Conservation (phyloP, 2,888 invertebrate species). For the Drosophila sordidula region DNA sequence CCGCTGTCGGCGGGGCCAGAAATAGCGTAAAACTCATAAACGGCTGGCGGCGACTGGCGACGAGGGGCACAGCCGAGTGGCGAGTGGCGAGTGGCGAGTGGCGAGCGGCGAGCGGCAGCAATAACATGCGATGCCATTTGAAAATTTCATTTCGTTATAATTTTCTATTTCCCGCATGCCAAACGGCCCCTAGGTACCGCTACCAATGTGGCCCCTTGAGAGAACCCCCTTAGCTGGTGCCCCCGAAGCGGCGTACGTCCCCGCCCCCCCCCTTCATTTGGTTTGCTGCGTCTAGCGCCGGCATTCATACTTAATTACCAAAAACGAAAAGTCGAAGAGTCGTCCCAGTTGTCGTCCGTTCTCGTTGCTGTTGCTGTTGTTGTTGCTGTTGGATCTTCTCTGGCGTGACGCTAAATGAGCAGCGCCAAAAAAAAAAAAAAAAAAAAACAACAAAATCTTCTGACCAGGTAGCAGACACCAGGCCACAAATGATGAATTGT, state of each 20-base stretch:
- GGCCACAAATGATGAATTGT: constrained; percentile 70
- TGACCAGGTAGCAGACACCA: constrained; percentile 73
- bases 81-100: constrained; percentile 36
- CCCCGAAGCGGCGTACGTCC: constrained; percentile 16
- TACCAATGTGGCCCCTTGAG: constrained; percentile 51
- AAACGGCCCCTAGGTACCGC: constrained; percentile 76
- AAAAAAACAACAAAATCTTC: constrained; percentile 27
- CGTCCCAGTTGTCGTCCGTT: constrained; percentile 33
- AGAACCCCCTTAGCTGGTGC: constrained; percentile 14
- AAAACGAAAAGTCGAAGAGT: constrained; percentile 53
- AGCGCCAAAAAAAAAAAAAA: constrained; percentile 38
- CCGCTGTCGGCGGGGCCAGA: constrained; percentile 72
- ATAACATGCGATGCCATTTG: constrained; percentile 78
- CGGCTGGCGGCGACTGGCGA: constrained; percentile 35
- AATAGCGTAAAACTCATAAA: constrained; percentile 80
- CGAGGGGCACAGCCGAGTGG: constrained; percentile 13
- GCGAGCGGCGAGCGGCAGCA: constrained; percentile 48
- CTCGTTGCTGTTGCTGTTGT: constrained; percentile 11
- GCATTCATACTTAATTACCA: constrained; percentile 79
- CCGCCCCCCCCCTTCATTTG: constrained; percentile 26
- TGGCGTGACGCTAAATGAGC: constrained; percentile 74
- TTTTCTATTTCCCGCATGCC: constrained; percentile 79
- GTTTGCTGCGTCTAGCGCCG: constrained; percentile 76
- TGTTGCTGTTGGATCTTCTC: constrained; percentile 52
- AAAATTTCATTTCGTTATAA: constrained; percentile 76